Evolutionary conservation across 2,888 invertebrate genomes (phyloP).

Genomic region (Drosophila diplacantha): DNA sequence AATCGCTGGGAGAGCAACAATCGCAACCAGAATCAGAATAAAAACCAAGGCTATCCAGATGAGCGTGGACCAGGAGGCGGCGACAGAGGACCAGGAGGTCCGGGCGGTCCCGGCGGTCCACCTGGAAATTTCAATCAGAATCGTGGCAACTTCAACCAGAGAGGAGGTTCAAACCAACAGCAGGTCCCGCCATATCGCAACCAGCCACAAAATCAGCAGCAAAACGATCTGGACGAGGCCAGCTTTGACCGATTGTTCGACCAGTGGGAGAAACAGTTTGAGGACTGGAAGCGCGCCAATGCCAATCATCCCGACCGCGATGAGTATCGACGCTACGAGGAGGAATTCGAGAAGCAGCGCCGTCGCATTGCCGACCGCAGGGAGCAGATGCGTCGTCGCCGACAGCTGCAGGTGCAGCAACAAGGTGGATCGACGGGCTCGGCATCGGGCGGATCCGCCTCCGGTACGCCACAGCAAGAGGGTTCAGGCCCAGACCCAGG

Average conservation of each 20-base stretch:
- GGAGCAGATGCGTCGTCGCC: conserved; percentile 86
- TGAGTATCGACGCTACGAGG: conserved; percentile 90
- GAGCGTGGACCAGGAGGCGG: background rate
- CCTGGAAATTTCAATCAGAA: conserved; percentile 9
- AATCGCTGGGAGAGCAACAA: conserved; percentile 20
- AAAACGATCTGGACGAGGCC: conserved; percentile 83
- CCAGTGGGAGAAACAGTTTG: conserved; percentile 94
- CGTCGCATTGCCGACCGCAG: conserved; percentile 87
- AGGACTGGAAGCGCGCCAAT: conserved; percentile 94
- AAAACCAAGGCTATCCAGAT: conserved; percentile 16
- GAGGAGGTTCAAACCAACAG: conserved; percentile 78
- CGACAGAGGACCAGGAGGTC: background rate
- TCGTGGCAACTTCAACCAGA: conserved; percentile 30
- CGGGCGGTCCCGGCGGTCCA: background rate
- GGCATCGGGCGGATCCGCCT: background rate
- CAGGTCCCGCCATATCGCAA: conserved; percentile 84
- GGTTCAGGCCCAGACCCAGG: background rate
- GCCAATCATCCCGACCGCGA: conserved; percentile 93
- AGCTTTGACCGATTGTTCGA: conserved; percentile 92
- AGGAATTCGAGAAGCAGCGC: conserved; percentile 91
- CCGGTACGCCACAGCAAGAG: background rate
- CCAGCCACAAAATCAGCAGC: conserved; percentile 80
- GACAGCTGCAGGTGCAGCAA: conserved; percentile 48
- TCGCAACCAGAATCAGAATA: conserved; percentile 8
- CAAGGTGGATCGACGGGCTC: background rate